Evolutionary conservation across 2,113 vertebrate genomes (phyloP).

Genomic region (Bubalus kerabau): DNA sequence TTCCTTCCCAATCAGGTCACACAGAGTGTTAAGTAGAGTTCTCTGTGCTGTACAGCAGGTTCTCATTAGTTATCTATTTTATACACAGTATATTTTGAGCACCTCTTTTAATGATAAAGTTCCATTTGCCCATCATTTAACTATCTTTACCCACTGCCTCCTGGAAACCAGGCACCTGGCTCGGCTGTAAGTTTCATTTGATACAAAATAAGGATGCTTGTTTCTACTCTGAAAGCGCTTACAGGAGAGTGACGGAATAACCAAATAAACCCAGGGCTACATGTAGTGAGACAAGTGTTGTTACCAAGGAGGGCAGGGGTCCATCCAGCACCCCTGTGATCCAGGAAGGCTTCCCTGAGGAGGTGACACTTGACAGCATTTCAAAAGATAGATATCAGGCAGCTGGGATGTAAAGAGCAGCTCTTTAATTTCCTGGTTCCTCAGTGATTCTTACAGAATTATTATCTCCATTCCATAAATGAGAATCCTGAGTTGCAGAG

Average conservation of each 20-base stretch:
- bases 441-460: not conserved
- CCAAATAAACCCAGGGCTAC: not conserved
- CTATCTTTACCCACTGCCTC: not conserved
- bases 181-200: not conserved
- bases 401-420: not conserved
- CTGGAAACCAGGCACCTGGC: not conserved
- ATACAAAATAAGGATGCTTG: not conserved
- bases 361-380: not conserved
- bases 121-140: not conserved
- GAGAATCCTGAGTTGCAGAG: not conserved
- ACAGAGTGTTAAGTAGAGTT: not conserved
- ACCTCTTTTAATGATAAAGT: not conserved
- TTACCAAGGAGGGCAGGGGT: not conserved
- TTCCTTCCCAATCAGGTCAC: not conserved
- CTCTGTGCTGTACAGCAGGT: not conserved
- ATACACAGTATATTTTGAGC: not conserved
- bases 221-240: not conserved
- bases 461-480: not conserved
- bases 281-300: not conserved
- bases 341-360: not conserved
- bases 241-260: not conserved
- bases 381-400: not conserved
- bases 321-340: too few relatives aligned
- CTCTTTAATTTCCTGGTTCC: not conserved
- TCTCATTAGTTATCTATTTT: not conserved